Evolutionary conservation across 2,888 invertebrate genomes (phyloP), one percentile per base, ranked within the genome.

Genomic region (Phytoseiulus persimilis): DNA sequence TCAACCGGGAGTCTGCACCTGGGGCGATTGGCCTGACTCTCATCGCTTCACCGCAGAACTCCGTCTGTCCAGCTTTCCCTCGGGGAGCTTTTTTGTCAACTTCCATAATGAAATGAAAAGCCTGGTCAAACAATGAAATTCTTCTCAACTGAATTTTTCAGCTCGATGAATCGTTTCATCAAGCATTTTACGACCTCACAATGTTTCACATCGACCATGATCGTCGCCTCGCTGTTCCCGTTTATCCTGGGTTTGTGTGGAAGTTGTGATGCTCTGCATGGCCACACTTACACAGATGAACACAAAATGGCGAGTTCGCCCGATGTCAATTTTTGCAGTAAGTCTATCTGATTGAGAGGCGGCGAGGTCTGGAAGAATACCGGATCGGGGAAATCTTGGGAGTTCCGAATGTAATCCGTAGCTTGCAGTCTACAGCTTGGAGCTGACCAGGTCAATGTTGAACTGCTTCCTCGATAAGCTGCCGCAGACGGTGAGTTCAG

Each of bases 241-340:
- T 65, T 18, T 6, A 2, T 18, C 18, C 65, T 65, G 9, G 28
- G 65, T 65, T 1, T 65, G 2, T 28, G 5, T 23, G 23, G 18
- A 23, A 28, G 18, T 28, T 65, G 65, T 23, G 28, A 87, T 28
- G 32, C 32, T 32, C 33, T 87, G 0, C 9, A 33, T 33, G 87
- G 87, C 32, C 87, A 87, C 6, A 87, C 31, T n/a, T 33, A 39
- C 18, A n/a, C 87, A 28, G 11, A 28, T 9, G 87, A 87, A 18
- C 31, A 87, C 23, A 87, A 87, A 31, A 31, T 87, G 87, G 14
- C 32, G 9, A 87, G 33, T 87, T 6, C 45, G 18, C 87, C 87
- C 0, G 87, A 87, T n/a, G 32, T 32, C 33, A 87, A 87, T 87
- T 87, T 87, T 87, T 87, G 87, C 87, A n/a, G 87, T 87, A 33